Conservation (phyloP, 2,888 invertebrate genomes). For the Adineta ricciae region DNA sequence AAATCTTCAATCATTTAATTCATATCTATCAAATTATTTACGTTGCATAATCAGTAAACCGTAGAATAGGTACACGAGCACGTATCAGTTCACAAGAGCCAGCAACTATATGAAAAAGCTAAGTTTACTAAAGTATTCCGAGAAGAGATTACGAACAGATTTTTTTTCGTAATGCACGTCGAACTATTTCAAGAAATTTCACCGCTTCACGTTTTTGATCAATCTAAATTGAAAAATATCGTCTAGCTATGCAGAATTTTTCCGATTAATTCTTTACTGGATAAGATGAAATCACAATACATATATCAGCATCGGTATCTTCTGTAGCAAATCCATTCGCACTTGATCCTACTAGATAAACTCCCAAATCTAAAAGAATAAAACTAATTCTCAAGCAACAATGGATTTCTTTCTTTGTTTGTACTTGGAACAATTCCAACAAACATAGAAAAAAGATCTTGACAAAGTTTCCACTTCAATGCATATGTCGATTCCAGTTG, state of each 20-base stretch:
- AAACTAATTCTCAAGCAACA: no score
- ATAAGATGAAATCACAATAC: constrained; percentile 65
- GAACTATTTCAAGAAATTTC: constrained; percentile 57
- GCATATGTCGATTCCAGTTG: background rate
- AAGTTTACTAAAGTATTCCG: background rate
- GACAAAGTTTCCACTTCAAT: background rate
- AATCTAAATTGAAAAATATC: constrained; percentile 49
- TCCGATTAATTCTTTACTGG: background rate
- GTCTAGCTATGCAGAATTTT: background rate
- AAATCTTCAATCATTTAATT: background rate
- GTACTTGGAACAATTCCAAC: background rate
- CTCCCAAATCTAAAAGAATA: constrained; percentile 57
- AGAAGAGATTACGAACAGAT: constrained; percentile 38
- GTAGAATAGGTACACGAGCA: constrained; percentile 91
- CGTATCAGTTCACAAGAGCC: constrained; percentile 58
- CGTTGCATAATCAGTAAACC: constrained; percentile 66
- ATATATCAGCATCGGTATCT: constrained; percentile 89
- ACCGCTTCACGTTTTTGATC: constrained; percentile 68
- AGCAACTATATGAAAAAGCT: constrained; percentile 23
- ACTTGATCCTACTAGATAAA: constrained; percentile 91
- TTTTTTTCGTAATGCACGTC: constrained; percentile 56
- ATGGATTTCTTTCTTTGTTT: no score
- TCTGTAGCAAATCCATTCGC: constrained; percentile 88
- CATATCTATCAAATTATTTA: constrained; percentile 36
- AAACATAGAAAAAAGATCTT: background rate